Conservation (phyloP, 2,113 vertebrate species). For the Oriolus oriolus region DNA sequence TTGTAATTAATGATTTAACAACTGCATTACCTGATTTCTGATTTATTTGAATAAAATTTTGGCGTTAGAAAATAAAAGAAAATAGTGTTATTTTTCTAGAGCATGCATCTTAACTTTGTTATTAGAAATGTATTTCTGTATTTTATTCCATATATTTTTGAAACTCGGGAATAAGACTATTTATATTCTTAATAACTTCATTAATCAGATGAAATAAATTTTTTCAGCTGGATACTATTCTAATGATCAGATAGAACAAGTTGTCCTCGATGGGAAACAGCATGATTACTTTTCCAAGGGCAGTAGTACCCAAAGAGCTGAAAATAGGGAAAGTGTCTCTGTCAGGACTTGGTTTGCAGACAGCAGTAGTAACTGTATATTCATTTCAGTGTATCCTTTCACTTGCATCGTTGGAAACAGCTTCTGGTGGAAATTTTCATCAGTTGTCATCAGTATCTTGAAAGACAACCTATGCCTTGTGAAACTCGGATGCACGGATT, state of each 20-base stretch:
- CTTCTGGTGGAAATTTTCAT: not conserved
- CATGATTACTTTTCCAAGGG: not conserved
- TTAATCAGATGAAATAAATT: not conserved
- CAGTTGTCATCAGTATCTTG: not conserved
- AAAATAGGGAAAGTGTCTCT: not conserved
- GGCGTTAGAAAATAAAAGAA: not conserved
- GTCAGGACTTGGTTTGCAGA: not conserved
- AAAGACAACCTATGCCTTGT: not conserved
- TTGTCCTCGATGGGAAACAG: not conserved
- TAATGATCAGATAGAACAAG: not conserved
- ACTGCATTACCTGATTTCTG: not conserved
- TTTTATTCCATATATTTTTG: not conserved
- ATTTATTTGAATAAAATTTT: not conserved
- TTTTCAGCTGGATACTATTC: not conserved
- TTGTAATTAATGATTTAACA: not conserved
- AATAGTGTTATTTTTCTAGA: not conserved
- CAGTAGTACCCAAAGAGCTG: not conserved
- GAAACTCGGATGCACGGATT: not conserved
- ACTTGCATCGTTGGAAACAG: not conserved
- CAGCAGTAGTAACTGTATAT: not conserved
- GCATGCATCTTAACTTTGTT: not conserved
- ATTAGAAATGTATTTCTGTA: not conserved
- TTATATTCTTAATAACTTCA: not conserved
- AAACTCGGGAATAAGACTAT: not conserved
- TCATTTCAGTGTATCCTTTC: not conserved